These are phyloP conservation scores for Tenodera sinensis DNA, from an alignment of 2,888 invertebrate species.

Conservation along the genomic window DNA sequence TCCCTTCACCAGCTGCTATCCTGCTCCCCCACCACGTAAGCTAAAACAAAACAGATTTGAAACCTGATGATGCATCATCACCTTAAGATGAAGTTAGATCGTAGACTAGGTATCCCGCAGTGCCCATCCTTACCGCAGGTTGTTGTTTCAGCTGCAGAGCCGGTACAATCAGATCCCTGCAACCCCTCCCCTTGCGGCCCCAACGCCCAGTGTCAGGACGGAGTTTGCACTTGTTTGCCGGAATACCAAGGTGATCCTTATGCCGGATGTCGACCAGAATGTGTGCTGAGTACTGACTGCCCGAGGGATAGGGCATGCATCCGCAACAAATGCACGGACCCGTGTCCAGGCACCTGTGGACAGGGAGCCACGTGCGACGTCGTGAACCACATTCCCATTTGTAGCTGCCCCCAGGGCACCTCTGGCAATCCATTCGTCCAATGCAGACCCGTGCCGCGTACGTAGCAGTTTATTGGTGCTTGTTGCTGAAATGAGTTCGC, in stretches of 20 bases:
- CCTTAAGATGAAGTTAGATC: constrained; percentile 17
- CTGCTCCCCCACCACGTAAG: constrained; percentile 27
- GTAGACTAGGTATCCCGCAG: no score
- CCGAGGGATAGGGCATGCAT: constrained; percentile 54
- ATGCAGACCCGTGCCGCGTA: constrained; percentile 59
- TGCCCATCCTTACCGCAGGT: background rate
- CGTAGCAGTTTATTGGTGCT: background rate
- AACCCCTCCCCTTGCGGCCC: constrained; percentile 50
- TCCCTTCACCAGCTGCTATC: constrained; percentile 41
- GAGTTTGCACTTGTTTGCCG: constrained; percentile 60
- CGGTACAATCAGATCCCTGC: constrained; percentile 40
- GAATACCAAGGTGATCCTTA: constrained; percentile 60
- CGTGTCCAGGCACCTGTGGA: constrained; percentile 65
- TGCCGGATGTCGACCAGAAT: constrained; percentile 60
- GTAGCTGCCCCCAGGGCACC: constrained; percentile 46
- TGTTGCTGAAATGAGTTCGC: background rate
- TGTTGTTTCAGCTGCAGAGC: constrained; percentile 29
- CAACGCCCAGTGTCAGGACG: constrained; percentile 55
- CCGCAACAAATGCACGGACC: constrained; percentile 55
- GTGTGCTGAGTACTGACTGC: constrained; percentile 55
- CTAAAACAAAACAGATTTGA: constrained; percentile 34
- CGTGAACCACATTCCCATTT: constrained; percentile 38
- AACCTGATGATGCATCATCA: background rate
- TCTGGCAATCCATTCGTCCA: constrained; percentile 68
- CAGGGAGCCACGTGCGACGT: constrained; percentile 46